Base-by-base conservation (phyloP, 2,888 invertebrate genomes). In the Neoascia interrupta region DNA sequence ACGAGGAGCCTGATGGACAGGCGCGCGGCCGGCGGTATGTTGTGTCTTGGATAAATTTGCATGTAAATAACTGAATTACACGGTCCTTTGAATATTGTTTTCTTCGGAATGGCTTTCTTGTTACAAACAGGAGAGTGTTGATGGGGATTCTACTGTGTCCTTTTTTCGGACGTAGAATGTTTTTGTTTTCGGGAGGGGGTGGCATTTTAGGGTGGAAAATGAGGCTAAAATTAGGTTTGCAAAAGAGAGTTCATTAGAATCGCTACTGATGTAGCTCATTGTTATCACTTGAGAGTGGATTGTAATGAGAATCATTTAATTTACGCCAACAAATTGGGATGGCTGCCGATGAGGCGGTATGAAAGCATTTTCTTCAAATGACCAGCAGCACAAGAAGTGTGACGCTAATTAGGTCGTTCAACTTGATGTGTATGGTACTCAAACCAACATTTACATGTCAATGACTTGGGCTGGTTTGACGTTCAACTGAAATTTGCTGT, bases 51-150 rank as follows among this genome's bases (percentile, higher is more conserved):
- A 79, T 79, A 73, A 79, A 79, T 79, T 79, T 79, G 72, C 79
- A 79, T 79, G 66, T 79, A 79, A 79, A 79, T 79, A 79, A 79
- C 79, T 79, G 79, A 79, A 79, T 79, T 79, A 79, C 79, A 79
- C 79, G 79, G 79, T 79, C 66, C 79, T 79, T 79, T 73, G 79
- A 79, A 79, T 79, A 79, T 79, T 73, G 79, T 66, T 79, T 79
- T 58, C 43, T 66, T 73, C 60, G 58, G 58, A 76, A 76, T 76
- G 70, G 61, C 56, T 79, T 73, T 49, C 49, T 79, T n/a, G n/a
- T n/a, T n/a, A n/a, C n/a, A n/a, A n/a, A n/a, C n/a, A n/a, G n/a
- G n/a, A n/a, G n/a, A n/a, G 49, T 68, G 66, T 41, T 56, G 58
- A 60, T 36, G 53, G 64, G 45, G 39, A 41, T 53, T 56, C 37